Conservation (phyloP, 2,113 vertebrate genomes). For the Solea solea region DNA sequence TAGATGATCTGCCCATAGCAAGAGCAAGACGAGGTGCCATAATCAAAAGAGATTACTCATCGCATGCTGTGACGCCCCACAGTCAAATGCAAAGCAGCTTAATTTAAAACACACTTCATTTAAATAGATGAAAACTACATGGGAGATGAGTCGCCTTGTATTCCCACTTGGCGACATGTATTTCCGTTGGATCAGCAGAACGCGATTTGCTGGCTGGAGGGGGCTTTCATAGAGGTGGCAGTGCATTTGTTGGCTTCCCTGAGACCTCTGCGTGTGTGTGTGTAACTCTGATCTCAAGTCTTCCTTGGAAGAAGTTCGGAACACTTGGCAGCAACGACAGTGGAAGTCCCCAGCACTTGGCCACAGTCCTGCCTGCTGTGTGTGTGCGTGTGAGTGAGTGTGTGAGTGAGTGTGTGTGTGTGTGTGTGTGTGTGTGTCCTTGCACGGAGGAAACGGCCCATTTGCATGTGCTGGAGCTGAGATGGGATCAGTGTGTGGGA, state of each 20-base stretch:
- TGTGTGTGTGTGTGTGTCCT: constrained; percentile 36
- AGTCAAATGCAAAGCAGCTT: constrained; percentile 79
- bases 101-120: constrained; percentile 77
- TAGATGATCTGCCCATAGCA: constrained; percentile 32
- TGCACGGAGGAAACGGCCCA: constrained; percentile 65
- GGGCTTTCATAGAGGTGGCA: constrained; percentile 53
- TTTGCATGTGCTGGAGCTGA: constrained; percentile 65
- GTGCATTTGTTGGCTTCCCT: constrained; percentile 40
- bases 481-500: constrained; percentile 72
- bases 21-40: constrained; percentile 48
- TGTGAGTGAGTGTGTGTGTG: constrained; percentile 30
- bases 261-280: constrained; percentile 11
- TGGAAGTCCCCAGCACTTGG: constrained; percentile 82
- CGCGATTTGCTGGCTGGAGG: constrained; percentile 48
- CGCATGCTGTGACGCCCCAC: constrained; percentile 73
- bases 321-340: constrained; percentile 76
- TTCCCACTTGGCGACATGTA: constrained; percentile 54
- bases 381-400: constrained; percentile 11
- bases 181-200: constrained; percentile 70
- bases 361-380: constrained; percentile 45
- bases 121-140: constrained; percentile 67
- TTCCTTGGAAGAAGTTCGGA: constrained; percentile 69
- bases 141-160: constrained; percentile 63
- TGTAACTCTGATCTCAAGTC: constrained; percentile 55
- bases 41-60: constrained; percentile 73